Conservation (phyloP, 2,797 vertebrate species). For the Huso huso region DNA sequence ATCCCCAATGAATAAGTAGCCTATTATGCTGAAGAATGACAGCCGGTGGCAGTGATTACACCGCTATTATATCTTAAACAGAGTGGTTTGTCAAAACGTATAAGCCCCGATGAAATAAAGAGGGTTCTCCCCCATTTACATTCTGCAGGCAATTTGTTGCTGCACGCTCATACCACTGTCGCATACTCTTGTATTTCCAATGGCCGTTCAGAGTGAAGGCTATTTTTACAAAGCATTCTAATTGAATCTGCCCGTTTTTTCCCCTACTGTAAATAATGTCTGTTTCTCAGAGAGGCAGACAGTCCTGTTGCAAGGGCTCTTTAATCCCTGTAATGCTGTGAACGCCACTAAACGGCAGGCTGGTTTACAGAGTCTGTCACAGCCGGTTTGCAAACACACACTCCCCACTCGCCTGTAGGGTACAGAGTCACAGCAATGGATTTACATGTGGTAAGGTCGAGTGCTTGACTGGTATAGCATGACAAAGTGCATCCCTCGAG, state of each 20-base stretch:
- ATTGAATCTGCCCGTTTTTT: slow-evolving; percentile 25
- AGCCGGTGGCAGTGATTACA: slow-evolving; percentile 81
- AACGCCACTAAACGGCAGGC: not conserved
- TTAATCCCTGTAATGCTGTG: slow-evolving; percentile 7
- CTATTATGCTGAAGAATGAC: slow-evolving; percentile 83
- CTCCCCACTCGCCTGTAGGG: slow-evolving; percentile 8
- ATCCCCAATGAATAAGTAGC: slow-evolving; percentile 72
- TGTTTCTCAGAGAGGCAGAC: slow-evolving; percentile 11
- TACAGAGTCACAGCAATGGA: not conserved
- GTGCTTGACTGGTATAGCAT: slow-evolving; percentile 6
- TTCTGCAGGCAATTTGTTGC: slow-evolving; percentile 49
- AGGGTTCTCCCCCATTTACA: slow-evolving; percentile 36
- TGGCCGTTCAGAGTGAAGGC: slow-evolving; percentile 15
- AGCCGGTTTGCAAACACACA: slow-evolving; percentile 1
- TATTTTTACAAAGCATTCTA: slow-evolving; percentile 31
- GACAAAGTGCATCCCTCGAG: slow-evolving; percentile 10
- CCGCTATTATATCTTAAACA: slow-evolving; percentile 88
- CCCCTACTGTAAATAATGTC: slow-evolving; percentile 16
- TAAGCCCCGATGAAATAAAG: slow-evolving; percentile 49
- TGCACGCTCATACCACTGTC: slow-evolving; percentile 37
- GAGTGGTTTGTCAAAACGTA: slow-evolving; percentile 81
- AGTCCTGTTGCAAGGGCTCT: not conserved
- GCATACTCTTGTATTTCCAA: slow-evolving; percentile 20
- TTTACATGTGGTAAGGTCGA: slow-evolving; percentile 12
- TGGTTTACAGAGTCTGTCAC: not conserved